These are phyloP conservation scores for Empis livida DNA, from an alignment of 2,888 invertebrate species.

Conservation along the genomic window DNA sequence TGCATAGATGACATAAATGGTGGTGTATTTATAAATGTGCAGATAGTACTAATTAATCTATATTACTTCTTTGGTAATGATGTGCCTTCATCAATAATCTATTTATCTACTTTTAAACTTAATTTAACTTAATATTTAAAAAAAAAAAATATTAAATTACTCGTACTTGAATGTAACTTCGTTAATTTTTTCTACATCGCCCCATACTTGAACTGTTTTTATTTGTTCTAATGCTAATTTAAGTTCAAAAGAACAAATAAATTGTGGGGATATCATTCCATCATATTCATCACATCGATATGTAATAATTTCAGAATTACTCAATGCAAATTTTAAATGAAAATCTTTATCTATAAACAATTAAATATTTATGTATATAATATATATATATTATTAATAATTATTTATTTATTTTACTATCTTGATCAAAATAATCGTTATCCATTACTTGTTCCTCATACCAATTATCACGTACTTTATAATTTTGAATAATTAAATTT, in stretches of 20 bases:
- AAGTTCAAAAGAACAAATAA: constrained; percentile 23
- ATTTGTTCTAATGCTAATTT: constrained; percentile 24
- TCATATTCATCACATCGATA: constrained; percentile 18
- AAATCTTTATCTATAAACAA: constrained; percentile 30
- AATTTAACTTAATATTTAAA: no score
- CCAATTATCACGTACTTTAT: not conserved
- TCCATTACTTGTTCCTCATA: not conserved
- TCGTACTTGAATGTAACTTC: constrained; percentile 23
- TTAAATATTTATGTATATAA: no score
- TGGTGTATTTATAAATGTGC: no score
- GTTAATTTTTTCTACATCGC: constrained; percentile 29
- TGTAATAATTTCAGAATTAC: constrained; percentile 19
- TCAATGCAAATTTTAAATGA: constrained; percentile 25
- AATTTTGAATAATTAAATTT: constrained; percentile 16
- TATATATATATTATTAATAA: no score
- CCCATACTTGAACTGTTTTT: constrained; percentile 31
- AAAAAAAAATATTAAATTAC: constrained; percentile 2
- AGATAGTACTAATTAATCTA: no score
- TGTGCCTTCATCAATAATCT: no score
- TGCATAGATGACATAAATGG: no score
- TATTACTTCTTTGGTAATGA: no score
- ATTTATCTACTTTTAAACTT: no score
- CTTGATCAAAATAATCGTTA: not conserved
- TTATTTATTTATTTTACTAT: no score
- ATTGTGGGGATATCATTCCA: constrained; percentile 15